These are phyloP conservation scores for Drosophila tani DNA, from an alignment of 1,140 invertebrate genomes.

Conservation along the genomic window DNA sequence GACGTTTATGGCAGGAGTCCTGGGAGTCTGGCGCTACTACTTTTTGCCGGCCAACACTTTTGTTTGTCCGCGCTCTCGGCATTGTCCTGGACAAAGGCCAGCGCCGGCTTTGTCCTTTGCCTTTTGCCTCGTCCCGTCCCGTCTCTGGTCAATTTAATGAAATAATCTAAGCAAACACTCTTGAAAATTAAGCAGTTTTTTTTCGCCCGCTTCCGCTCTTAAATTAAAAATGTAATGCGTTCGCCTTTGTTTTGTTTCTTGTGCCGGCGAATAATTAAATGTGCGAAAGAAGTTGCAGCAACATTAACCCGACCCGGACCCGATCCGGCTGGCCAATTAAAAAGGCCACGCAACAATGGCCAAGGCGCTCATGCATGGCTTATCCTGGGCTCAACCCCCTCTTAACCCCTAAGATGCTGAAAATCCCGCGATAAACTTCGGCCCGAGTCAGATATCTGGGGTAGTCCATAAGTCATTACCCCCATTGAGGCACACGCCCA, in stretches of 20 bases:
- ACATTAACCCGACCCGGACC: conserved; percentile 33
- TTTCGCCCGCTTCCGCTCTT: conserved; percentile 24
- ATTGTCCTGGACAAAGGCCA: conserved; percentile 73
- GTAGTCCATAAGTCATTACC: conserved; percentile 73
- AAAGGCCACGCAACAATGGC: conserved; percentile 78
- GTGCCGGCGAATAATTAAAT: conserved; percentile 75
- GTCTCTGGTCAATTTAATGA: conserved; percentile 73
- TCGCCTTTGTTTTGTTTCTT: conserved; percentile 45
- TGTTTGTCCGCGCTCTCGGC: conserved; percentile 67
- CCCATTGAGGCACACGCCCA: conserved; percentile 49
- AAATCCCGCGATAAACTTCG: conserved; percentile 33
- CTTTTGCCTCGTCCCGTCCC: conserved; percentile 45
- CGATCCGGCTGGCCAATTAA: conserved; percentile 69
- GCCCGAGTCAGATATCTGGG: conserved; percentile 45
- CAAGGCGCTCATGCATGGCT: conserved; percentile 68
- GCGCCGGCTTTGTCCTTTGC: conserved; percentile 58
- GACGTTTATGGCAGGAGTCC: conserved; percentile 64
- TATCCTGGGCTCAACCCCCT: conserved; percentile 44
- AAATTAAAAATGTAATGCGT: conserved; percentile 78
- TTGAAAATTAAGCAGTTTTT: conserved; percentile 78
- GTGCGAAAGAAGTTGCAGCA: conserved; percentile 48
- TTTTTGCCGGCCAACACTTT: conserved; percentile 69
- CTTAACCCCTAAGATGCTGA: conserved; percentile 35
- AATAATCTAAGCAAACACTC: conserved; percentile 82
- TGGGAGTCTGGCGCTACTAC: conserved; percentile 36